Conservation (phyloP, 2,113 vertebrate species). For the Esox niger region DNA sequence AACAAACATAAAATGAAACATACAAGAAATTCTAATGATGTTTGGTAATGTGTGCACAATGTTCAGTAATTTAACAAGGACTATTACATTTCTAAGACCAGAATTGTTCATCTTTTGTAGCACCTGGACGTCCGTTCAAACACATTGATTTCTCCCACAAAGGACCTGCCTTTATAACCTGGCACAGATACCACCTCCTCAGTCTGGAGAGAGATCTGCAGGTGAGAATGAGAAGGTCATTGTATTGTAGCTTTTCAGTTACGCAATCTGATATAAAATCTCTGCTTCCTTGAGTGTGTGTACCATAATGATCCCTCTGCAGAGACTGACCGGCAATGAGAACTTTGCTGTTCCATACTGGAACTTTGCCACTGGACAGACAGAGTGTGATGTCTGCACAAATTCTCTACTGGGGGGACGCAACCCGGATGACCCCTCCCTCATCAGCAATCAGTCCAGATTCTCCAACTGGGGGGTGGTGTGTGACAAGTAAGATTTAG, state of each 20-base stretch:
- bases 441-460: conserved; percentile 85
- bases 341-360: conserved; percentile 94
- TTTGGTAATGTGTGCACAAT: too few species aligned
- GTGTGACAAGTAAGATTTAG: conserved; percentile 82
- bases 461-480: conserved; percentile 90
- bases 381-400: conserved; percentile 89
- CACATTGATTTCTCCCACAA: conserved; percentile 95
- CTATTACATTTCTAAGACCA: too few species aligned
- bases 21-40: too few species aligned
- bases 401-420: conserved; percentile 83
- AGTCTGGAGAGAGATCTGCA: conserved; percentile 91
- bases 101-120: conserved; percentile 58
- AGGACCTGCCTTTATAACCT: conserved; percentile 95
- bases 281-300: too few species aligned
- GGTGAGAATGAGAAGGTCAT: conserved; percentile 62
- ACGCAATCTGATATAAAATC: too few species aligned
- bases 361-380: conserved; percentile 91
- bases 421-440: conserved; percentile 67
- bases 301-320: neutral
- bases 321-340: conserved; percentile 85
- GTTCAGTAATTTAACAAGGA: too few species aligned
- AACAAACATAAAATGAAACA: too few species aligned
- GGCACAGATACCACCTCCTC: conserved; percentile 94
- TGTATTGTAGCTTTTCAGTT: too few species aligned
- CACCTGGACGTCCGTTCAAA: conserved; percentile 89